Conservation (phyloP, 2,113 vertebrate species). For the Grus americana region DNA sequence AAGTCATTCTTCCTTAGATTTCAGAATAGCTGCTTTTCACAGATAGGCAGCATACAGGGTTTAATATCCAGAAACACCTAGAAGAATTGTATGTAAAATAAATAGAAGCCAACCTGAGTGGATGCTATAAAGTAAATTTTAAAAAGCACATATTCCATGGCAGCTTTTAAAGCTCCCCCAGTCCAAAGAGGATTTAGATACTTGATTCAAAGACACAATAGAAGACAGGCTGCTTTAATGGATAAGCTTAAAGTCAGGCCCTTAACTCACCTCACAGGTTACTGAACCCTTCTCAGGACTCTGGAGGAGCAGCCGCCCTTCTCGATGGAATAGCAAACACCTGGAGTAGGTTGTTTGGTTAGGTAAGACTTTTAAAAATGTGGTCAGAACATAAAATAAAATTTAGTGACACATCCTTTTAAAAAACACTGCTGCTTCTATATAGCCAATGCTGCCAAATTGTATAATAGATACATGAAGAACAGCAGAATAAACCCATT, state of each 20-base stretch:
- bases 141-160: neutral
- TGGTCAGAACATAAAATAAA: neutral
- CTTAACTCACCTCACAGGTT: neutral
- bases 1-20: neutral
- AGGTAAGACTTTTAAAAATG: neutral
- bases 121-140: neutral
- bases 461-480: neutral
- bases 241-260: neutral
- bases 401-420: neutral
- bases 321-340: neutral
- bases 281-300: neutral
- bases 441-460: neutral
- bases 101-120: neutral
- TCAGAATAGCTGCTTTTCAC: neutral
- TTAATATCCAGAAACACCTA: neutral
- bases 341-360: neutral
- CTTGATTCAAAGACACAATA: neutral
- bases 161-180: neutral
- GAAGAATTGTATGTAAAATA: neutral
- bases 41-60: neutral
- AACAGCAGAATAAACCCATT: neutral
- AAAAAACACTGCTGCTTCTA: neutral
- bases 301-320: neutral
- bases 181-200: neutral
- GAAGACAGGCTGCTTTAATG: neutral